Evolutionary conservation across 2,888 invertebrate species (phyloP).

Genomic region (Mycalesis mineus): DNA sequence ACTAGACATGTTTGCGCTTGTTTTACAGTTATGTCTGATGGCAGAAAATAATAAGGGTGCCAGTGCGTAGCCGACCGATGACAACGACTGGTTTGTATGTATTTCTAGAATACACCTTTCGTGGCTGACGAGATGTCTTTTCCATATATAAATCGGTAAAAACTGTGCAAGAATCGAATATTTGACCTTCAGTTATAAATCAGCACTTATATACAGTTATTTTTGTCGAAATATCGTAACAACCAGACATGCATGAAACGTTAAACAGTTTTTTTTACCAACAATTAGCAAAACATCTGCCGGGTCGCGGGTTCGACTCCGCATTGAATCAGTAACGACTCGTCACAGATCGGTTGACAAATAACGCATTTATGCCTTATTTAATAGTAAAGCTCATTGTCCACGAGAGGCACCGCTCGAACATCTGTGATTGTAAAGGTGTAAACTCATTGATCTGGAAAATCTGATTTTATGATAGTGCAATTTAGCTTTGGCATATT

Average conservation of each 20-base stretch:
- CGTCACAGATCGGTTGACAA: conserved; percentile 44
- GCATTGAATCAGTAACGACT: conserved; percentile 25
- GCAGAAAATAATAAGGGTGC: no score
- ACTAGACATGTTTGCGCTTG: no score
- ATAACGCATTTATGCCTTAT: conserved; percentile 26
- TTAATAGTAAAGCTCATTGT: conserved; percentile 1
- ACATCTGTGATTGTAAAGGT: conserved; percentile 35
- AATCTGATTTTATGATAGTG: conserved; percentile 16
- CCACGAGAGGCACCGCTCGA: conserved; percentile 8
- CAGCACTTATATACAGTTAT: no score
- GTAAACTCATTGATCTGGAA: conserved; percentile 20
- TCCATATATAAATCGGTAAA: no score
- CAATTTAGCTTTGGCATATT: conserved; percentile 10
- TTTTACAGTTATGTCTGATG: no score
- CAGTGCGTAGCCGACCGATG: no score
- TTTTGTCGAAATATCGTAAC: no score
- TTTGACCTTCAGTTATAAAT: no score
- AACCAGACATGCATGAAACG: conserved; percentile 31
- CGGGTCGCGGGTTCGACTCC: conserved; percentile 36
- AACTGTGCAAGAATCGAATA: no score
- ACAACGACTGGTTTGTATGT: no score
- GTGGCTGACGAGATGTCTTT: no score
- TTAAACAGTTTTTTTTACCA: conserved; percentile 37
- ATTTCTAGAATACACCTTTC: no score
- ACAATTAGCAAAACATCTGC: conserved; percentile 46